Evolutionary conservation across 2,888 invertebrate genomes (phyloP).

Genomic region (Cerastis leucographa): DNA sequence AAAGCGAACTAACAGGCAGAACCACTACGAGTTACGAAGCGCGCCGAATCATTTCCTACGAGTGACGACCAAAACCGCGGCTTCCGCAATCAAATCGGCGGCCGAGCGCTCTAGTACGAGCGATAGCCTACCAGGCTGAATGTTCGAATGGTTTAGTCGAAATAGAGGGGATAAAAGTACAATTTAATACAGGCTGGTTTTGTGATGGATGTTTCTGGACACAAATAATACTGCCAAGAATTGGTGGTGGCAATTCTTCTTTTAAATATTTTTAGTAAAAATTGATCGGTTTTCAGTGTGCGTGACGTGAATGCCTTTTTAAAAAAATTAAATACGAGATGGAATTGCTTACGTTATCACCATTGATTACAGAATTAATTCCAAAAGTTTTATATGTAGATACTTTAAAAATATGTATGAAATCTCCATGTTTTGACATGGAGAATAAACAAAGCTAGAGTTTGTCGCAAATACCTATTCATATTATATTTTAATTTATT

Average conservation of each 20-base stretch:
- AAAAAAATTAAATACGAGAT: background rate
- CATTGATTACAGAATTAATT: background rate
- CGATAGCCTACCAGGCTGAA: slow-evolving; percentile 2
- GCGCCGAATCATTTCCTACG: slow-evolving; percentile 50
- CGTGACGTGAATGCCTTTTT: background rate
- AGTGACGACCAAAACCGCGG: slow-evolving; percentile 13
- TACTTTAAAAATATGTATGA: background rate
- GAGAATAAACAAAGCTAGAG: too few relatives aligned
- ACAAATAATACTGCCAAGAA: background rate
- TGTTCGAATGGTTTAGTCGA: background rate
- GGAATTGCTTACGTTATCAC: background rate
- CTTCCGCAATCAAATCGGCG: slow-evolving; percentile 46
- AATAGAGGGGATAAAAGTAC: background rate
- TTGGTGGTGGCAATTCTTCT: background rate
- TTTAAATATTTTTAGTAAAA: background rate
- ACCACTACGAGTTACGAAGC: slow-evolving; percentile 12
- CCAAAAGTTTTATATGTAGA: background rate
- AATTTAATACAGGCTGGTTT: background rate
- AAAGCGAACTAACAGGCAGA: slow-evolving; percentile 11
- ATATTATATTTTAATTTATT: background rate
- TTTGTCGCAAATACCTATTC: background rate
- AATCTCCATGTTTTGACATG: too few relatives aligned
- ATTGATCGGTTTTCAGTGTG: background rate
- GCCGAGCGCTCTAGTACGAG: background rate
- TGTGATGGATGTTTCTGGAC: background rate